These are phyloP conservation scores for Penaeus chinensis DNA, from an alignment of 1,140 invertebrate species.

Conservation along the genomic window DNA sequence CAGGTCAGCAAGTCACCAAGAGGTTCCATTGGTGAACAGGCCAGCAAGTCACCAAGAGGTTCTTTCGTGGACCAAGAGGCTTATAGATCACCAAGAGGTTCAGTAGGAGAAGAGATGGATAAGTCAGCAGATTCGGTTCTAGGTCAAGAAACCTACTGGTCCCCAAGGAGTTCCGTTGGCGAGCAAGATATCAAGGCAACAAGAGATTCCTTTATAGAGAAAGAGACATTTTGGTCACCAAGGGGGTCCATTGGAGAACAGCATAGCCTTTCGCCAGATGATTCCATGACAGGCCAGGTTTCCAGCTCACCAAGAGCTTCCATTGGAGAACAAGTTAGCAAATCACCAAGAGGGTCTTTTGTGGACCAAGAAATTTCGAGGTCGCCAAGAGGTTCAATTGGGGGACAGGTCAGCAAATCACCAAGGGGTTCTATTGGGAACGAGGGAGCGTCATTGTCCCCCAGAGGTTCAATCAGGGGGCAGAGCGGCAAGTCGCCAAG, in stretches of 20 bases:
- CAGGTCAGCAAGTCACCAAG: background rate
- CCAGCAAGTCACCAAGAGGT: background rate
- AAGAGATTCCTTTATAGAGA: background rate
- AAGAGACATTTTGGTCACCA: background rate
- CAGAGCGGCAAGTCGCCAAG: background rate
- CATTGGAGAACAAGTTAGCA: too few relatives aligned
- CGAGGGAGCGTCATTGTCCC: background rate
- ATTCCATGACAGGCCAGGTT: too few relatives aligned
- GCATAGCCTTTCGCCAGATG: too few relatives aligned
- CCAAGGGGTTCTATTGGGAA: background rate
- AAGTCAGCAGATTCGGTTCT: background rate
- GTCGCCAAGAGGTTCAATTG: background rate
- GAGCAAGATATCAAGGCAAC: background rate
- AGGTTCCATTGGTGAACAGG: background rate
- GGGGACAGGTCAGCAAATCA: background rate
- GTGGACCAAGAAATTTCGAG: background rate
- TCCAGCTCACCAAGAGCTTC: too few relatives aligned
- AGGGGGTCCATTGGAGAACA: too few relatives aligned
- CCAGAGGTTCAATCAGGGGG: background rate
- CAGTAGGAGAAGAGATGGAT: too few relatives aligned
- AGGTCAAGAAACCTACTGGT: too few relatives aligned
- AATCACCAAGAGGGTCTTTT: conserved; percentile 19
- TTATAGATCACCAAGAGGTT: conserved; percentile 23
- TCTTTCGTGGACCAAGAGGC: background rate
- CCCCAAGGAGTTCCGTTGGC: too few relatives aligned